A percentile compares a stretch with the other conserved stretches of the same genome.
Conservation (phyloP, 2,113 vertebrate species). For the Furnarius figulus region DNA sequence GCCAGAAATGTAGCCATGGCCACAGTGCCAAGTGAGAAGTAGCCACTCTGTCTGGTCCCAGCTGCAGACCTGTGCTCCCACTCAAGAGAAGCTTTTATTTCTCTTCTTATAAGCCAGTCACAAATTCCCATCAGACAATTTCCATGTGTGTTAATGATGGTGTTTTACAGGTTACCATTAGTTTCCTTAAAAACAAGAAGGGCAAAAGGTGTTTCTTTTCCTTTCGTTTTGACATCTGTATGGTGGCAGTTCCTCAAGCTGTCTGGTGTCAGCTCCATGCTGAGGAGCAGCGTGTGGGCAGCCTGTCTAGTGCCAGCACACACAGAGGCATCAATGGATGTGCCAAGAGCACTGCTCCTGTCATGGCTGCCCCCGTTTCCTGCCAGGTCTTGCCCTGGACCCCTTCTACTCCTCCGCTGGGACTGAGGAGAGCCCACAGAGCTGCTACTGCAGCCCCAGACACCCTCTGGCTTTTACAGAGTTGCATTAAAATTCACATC, state of each 20-base stretch:
- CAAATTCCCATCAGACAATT: not conserved
- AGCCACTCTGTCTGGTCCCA: not conserved
- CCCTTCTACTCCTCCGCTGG: rapidly evolving
- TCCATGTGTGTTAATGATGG: not conserved
- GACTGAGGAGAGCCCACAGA: not conserved
- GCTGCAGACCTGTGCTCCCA: not conserved
- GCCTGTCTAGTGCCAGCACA: not conserved
- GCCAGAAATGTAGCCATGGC: not conserved
- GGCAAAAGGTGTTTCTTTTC: not conserved
- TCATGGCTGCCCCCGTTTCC: rapidly evolving
- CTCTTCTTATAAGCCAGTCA: not conserved
- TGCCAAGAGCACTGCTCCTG: not conserved
- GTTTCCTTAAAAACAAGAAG: not conserved
- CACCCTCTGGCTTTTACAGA: not conserved
- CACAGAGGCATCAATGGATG: rapidly evolving
- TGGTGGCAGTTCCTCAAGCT: not conserved
- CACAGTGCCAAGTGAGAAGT: not conserved
- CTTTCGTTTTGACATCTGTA: not conserved
- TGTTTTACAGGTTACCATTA: not conserved
- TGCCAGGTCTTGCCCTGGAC: not conserved
- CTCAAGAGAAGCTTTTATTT: not conserved
- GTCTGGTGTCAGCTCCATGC: not conserved
- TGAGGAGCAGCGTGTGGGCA: not conserved
- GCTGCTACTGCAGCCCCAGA: not conserved
- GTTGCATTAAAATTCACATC: not conserved